A percentile compares a stretch with the other conserved stretches of the same genome.
Conservation (phyloP, 1,140 invertebrate species). For the Drosophila prosaltans region DNA sequence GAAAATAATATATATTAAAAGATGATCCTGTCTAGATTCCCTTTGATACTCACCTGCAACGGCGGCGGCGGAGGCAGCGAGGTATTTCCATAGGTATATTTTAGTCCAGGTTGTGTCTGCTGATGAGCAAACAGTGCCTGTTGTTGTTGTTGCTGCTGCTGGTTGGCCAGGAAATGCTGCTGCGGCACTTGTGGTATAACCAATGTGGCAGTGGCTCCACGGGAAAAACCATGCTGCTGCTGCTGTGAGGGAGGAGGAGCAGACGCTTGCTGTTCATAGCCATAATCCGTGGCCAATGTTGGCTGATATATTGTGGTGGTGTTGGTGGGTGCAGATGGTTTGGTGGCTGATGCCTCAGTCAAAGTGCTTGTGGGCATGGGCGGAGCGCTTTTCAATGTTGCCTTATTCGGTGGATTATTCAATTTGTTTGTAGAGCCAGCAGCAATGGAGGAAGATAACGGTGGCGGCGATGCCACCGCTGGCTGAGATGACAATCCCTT, state of each 20-base stretch:
- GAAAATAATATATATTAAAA: neutral
- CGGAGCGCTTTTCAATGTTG: constrained; percentile 62
- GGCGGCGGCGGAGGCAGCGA: constrained; percentile 74
- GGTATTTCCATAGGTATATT: constrained; percentile 61
- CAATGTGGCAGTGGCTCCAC: constrained; percentile 46
- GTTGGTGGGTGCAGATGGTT: constrained; percentile 70
- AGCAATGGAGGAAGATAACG: constrained; percentile 17
- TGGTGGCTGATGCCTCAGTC: constrained; percentile 76
- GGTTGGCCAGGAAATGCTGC: constrained; percentile 59
- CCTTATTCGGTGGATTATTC: constrained; percentile 75
- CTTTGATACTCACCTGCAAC: constrained; percentile 60
- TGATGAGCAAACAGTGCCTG: constrained; percentile 59
- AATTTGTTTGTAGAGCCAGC: constrained; percentile 47
- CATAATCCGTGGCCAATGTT: constrained; percentile 56
- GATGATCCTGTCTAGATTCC: neutral
- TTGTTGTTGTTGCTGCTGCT: constrained; percentile 40
- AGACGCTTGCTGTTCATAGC: constrained; percentile 54
- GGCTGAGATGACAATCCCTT: constrained; percentile 38
- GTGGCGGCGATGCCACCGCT: constrained; percentile 18
- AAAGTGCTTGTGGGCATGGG: constrained; percentile 21
- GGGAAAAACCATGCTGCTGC: constrained; percentile 46
- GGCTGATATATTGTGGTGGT: constrained; percentile 58
- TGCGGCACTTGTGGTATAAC: constrained; percentile 67
- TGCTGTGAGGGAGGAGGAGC: constrained; percentile 13
- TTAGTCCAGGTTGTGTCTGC: constrained; percentile 53